Percentiles rank a stretch among this genome's conserved stretches.
These are phyloP conservation scores for Thaleichthys pacificus DNA, from an alignment of 2,797 vertebrate genomes.

Conservation along the genomic window DNA sequence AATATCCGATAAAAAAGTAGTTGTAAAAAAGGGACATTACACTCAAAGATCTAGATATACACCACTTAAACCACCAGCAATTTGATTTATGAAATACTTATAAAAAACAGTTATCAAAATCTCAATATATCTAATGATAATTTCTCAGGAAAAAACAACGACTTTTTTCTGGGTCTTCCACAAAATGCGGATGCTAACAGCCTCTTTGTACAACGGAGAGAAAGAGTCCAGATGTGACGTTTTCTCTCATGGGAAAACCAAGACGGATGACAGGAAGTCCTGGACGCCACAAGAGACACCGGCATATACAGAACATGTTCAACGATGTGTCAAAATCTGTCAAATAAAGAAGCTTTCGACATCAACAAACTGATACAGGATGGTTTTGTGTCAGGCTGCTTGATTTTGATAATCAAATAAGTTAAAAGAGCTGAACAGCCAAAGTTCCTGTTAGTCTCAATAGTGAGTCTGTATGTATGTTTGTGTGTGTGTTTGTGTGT, in stretches of 20 bases:
- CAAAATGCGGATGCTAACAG: conserved; percentile 34
- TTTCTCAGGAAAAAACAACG: conserved; percentile 51
- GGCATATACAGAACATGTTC: conserved; percentile 34
- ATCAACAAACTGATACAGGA: conserved; percentile 46
- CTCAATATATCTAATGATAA: conserved; percentile 32
- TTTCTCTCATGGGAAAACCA: conserved; percentile 23
- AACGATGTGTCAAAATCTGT: conserved; percentile 32
- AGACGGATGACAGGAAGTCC: conserved; percentile 21
- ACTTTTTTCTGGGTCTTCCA: conserved; percentile 58
- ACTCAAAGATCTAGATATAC: conserved; percentile 49
- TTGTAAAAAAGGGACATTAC: conserved; percentile 38
- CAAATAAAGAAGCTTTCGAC: conserved; percentile 36
- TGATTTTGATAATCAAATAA: conserved; percentile 69
- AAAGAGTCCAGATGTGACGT: conserved; percentile 14
- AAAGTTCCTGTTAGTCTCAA: conserved; percentile 50
- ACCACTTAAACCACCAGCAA: conserved; percentile 55
- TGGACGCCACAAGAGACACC: conserved; percentile 13
- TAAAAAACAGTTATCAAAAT: conserved; percentile 25
- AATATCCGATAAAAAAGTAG: conserved; percentile 35
- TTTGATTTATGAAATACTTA: conserved; percentile 43
- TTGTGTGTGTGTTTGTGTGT: conserved; percentile 47
- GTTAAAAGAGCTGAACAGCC: conserved; percentile 65
- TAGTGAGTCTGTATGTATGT: conserved; percentile 45
- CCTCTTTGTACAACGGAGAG: conserved; percentile 28
- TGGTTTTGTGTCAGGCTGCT: conserved; percentile 39